Percentiles rank a stretch among this genome's conserved stretches.
These are phyloP conservation scores for Astatoreochromis straeleni DNA, from an alignment of 2,113 vertebrate species.

Conservation along the genomic window DNA sequence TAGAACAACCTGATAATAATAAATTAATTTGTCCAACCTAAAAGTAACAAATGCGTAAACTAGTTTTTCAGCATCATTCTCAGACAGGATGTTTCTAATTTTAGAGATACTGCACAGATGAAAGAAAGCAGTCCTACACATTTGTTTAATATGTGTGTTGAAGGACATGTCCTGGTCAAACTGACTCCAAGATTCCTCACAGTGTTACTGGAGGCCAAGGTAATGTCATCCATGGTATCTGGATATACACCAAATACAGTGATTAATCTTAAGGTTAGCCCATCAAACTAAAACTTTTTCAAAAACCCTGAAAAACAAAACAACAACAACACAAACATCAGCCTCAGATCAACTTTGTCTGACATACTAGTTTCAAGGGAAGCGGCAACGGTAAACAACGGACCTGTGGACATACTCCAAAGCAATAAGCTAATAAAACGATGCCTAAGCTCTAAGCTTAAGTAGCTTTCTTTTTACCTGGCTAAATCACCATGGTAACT, in stretches of 20 bases:
- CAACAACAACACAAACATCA: background rate
- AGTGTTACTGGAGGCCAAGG: background rate
- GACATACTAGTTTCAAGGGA: background rate
- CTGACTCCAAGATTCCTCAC: background rate
- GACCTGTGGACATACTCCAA: too few relatives aligned
- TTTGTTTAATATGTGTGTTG: background rate
- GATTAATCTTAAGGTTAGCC: background rate
- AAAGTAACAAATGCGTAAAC: background rate
- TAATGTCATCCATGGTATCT: background rate
- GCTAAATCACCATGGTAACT: background rate
- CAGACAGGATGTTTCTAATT: background rate
- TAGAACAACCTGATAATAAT: background rate
- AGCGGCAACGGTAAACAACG: fast-evolving
- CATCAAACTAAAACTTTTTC: background rate
- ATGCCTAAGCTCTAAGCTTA: background rate
- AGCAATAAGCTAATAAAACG: background rate
- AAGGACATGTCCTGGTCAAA: background rate
- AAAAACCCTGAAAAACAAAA: background rate
- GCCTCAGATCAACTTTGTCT: background rate
- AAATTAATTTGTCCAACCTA: background rate
- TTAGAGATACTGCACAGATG: background rate
- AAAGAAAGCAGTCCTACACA: fast-evolving
- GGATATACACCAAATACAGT: background rate
- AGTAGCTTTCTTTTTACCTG: background rate
- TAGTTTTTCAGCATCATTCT: background rate